Evolutionary conservation across 64 coral and sea anemone genomes (phyloP).

Genomic region (Montipora sp.): DNA sequence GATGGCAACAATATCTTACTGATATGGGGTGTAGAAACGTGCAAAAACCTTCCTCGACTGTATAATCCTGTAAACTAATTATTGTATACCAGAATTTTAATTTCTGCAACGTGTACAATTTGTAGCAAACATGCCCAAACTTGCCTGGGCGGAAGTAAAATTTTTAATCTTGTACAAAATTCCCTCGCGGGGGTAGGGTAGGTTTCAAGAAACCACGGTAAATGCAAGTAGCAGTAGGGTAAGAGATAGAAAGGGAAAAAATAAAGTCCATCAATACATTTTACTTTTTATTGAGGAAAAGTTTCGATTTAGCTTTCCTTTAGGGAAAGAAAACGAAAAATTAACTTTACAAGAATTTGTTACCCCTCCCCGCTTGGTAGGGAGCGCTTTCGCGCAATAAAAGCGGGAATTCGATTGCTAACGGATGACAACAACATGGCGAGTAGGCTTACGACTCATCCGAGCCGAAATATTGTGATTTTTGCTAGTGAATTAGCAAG

Average conservation of each 20-base stretch:
- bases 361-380: neutral
- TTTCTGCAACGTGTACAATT: too few relatives aligned
- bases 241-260: neutral
- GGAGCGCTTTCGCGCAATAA: neutral
- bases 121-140: neutral
- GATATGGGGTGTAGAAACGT: too few relatives aligned
- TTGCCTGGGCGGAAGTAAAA: neutral
- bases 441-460: neutral
- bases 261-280: neutral
- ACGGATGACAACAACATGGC: slow-evolving; percentile 20
- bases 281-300: neutral
- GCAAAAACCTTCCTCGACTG: too few relatives aligned
- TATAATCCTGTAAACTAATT: too few relatives aligned
- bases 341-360: neutral
- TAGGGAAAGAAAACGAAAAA: neutral
- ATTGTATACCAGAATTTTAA: too few relatives aligned
- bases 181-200: neutral
- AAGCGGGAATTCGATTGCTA: neutral
- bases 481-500: slow-evolving; percentile 95
- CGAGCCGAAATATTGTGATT: slow-evolving; percentile 53
- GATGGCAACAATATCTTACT: too few relatives aligned
- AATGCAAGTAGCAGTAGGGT: neutral
- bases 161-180: neutral
- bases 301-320: neutral
- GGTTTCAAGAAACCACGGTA: neutral